A percentile compares a stretch with the other conserved stretches of the same genome.
Evolutionary conservation across 2,797 vertebrate species (phyloP).

Genomic region (Etheostoma nigrum): DNA sequence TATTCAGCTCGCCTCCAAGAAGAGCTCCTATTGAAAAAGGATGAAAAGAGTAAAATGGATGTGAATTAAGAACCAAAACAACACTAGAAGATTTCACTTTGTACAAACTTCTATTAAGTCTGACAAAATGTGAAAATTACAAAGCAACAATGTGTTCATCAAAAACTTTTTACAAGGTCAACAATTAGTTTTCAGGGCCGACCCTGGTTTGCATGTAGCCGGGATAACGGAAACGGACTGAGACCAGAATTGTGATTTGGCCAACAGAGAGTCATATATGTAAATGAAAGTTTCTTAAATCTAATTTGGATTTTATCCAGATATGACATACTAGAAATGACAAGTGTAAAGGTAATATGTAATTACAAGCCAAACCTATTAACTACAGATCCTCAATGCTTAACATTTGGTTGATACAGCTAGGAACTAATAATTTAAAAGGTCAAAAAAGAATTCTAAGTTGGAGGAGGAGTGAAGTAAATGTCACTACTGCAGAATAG

Average conservation of each 20-base stretch:
- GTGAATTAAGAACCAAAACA: not conserved
- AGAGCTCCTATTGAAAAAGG: conserved; percentile 87
- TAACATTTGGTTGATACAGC: conserved; percentile 4
- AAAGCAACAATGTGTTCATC: not conserved
- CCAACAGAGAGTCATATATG: not conserved
- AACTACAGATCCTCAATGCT: not conserved
- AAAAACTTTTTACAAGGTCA: not conserved
- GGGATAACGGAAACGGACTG: not conserved
- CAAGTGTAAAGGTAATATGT: not conserved
- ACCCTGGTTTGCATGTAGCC: not conserved
- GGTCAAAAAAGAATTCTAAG: not conserved
- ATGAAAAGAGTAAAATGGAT: not conserved
- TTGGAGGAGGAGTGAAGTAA: conserved; percentile 14
- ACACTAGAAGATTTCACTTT: not conserved
- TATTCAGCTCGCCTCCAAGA: conserved; percentile 95
- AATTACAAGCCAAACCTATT: not conserved
- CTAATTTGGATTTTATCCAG: not conserved
- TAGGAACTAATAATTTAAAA: conserved; percentile 14
- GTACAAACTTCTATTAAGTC: not conserved
- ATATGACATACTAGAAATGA: not conserved
- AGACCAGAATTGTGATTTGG: not conserved
- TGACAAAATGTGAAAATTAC: not conserved
- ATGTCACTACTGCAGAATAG: conserved; percentile 42
- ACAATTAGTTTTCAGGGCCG: not conserved
- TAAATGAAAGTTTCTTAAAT: not conserved